A percentile compares a stretch with the other conserved stretches of the same genome.
Conservation (phyloP, 2,888 invertebrate species). For the Conomelus anceps region DNA sequence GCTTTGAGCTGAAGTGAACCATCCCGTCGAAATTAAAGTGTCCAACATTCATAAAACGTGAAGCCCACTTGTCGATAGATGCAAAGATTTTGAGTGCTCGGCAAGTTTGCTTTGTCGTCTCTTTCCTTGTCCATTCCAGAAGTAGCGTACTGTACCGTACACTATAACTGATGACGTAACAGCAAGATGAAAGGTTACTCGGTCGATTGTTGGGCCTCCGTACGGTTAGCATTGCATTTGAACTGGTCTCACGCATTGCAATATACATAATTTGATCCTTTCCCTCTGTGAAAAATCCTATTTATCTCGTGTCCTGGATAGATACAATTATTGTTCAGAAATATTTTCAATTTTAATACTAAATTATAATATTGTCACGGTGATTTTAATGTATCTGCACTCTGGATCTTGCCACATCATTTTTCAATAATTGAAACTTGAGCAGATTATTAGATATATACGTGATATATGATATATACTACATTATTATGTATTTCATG, state of each 20-base stretch:
- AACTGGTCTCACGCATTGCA: background rate
- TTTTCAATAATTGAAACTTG: too few relatives aligned
- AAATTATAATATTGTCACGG: too few relatives aligned
- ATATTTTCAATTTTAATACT: background rate
- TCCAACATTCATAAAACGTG: background rate
- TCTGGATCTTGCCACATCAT: too few relatives aligned
- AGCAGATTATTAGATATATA: too few relatives aligned
- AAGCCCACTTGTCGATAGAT: background rate
- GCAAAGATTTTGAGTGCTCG: background rate
- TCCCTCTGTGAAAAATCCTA: background rate
- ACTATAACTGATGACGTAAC: background rate
- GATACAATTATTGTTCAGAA: background rate
- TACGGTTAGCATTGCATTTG: background rate
- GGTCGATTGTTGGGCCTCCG: background rate
- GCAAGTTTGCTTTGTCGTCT: background rate
- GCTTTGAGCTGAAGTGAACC: background rate
- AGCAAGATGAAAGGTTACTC: background rate
- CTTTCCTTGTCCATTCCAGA: background rate
- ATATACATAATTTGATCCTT: background rate
- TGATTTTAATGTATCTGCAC: too few relatives aligned
- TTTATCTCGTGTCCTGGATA: background rate
- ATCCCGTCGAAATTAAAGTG: background rate
- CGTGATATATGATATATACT: too few relatives aligned
- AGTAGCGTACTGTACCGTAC: background rate
- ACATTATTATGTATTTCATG: too few relatives aligned